A percentile compares a stretch with the other conserved stretches of the same genome.
Conservation (phyloP, 2,113 vertebrate genomes). For the Desmodus rotundus region DNA sequence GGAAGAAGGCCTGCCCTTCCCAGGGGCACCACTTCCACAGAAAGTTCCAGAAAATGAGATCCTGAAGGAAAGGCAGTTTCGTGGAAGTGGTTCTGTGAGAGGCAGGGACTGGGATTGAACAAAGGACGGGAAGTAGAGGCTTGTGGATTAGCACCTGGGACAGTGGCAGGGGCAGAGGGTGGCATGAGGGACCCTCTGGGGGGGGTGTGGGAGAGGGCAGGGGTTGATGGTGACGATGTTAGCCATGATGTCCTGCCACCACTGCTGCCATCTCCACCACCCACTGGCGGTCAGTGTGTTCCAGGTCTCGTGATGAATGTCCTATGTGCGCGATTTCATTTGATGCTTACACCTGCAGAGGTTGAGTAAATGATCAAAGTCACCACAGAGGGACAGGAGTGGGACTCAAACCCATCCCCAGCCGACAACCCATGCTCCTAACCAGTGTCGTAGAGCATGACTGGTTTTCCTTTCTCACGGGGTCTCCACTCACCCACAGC, state of each 20-base stretch:
- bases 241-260: neutral
- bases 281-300: neutral
- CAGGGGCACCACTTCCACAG: neutral
- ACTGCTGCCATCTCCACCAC: neutral
- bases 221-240: neutral
- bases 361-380: neutral
- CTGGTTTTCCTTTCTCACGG: neutral
- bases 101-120: neutral
- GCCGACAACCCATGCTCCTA: accelerated
- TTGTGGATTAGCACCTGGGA: neutral
- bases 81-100: neutral
- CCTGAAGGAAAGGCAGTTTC: neutral
- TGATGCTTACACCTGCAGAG: neutral
- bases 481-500: neutral
- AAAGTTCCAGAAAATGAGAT: neutral
- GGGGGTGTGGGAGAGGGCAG: too few species aligned
- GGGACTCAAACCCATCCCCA: neutral
- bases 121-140: neutral
- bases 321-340: accelerated
- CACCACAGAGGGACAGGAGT: neutral
- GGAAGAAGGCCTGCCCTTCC: neutral
- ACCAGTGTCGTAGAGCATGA: accelerated
- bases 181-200: too few species aligned
- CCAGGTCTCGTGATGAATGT: neutral
- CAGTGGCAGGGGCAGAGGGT: accelerated